Conservation (phyloP, 2,797 vertebrate genomes). For the Chanos chanos region DNA sequence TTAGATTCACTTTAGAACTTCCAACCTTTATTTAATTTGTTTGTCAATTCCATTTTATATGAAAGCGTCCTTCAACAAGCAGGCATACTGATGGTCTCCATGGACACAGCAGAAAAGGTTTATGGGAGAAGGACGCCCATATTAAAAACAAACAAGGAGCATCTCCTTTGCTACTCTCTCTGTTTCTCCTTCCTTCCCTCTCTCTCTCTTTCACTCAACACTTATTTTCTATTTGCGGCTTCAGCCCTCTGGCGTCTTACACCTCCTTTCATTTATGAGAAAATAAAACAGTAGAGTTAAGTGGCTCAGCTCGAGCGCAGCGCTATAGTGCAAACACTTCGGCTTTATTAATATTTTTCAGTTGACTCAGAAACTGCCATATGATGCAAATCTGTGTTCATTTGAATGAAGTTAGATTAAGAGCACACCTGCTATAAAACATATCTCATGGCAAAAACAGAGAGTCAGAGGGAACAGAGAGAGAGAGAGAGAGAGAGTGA, state of each 20-base stretch:
- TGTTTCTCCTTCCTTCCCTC: background rate
- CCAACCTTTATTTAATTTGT: conserved; percentile 41
- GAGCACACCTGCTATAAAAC: too few relatives aligned
- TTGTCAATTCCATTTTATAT: conserved; percentile 31
- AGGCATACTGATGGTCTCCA: conserved; percentile 29
- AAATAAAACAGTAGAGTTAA: background rate
- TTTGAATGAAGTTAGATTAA: too few relatives aligned
- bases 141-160: conserved; percentile 50
- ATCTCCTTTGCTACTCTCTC: background rate
- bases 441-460: too few relatives aligned
- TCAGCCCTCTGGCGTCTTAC: too few relatives aligned
- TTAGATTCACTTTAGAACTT: conserved; percentile 43
- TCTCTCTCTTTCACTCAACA: background rate
- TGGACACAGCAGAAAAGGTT: conserved; percentile 24
- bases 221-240: background rate
- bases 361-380: conserved; percentile 9
- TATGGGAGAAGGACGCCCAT: conserved; percentile 40
- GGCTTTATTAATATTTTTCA: conserved; percentile 22
- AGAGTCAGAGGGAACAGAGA: background rate
- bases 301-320: background rate
- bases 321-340: background rate
- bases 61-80: conserved; percentile 30
- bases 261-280: background rate
- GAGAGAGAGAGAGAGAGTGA: background rate
- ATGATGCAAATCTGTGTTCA: too few relatives aligned